These are phyloP conservation scores for Bicyclus anynana DNA, from an alignment of 1,140 invertebrate species.

Conservation along the genomic window DNA sequence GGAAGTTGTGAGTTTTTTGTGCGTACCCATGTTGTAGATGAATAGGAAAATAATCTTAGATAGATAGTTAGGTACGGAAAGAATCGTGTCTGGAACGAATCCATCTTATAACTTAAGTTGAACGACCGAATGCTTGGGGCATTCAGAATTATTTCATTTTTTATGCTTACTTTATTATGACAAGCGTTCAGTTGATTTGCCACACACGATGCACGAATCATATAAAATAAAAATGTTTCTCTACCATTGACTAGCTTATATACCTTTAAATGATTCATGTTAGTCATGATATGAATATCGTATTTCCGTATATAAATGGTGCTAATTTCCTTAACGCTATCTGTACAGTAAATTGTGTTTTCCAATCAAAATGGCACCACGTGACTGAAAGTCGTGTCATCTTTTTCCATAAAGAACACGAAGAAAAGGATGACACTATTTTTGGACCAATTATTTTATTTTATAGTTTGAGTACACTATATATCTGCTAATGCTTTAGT, in stretches of 20 bases:
- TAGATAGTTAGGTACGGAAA: neutral
- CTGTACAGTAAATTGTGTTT: too few species aligned
- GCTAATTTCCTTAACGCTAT: too few species aligned
- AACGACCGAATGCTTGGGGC: neutral
- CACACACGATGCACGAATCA: neutral
- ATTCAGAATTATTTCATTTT: neutral
- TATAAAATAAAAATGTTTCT: neutral
- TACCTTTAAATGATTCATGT: too few species aligned
- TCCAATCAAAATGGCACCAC: too few species aligned
- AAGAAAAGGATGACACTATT: too few species aligned
- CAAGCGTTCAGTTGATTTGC: neutral
- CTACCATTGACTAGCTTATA: neutral
- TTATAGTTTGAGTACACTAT: too few species aligned
- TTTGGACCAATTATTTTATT: too few species aligned
- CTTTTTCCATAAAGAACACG: too few species aligned
- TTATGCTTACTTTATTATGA: neutral
- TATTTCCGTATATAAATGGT: too few species aligned
- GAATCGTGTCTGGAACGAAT: neutral
- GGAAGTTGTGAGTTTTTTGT: constrained; percentile 22
- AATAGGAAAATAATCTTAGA: neutral
- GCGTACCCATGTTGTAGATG: neutral
- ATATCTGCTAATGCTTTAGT: too few species aligned
- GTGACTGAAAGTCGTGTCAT: too few species aligned
- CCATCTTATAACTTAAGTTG: neutral
- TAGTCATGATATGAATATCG: too few species aligned